Evolutionary conservation across 2,797 vertebrate genomes (phyloP).

Genomic region (Eremophila alpestris): DNA sequence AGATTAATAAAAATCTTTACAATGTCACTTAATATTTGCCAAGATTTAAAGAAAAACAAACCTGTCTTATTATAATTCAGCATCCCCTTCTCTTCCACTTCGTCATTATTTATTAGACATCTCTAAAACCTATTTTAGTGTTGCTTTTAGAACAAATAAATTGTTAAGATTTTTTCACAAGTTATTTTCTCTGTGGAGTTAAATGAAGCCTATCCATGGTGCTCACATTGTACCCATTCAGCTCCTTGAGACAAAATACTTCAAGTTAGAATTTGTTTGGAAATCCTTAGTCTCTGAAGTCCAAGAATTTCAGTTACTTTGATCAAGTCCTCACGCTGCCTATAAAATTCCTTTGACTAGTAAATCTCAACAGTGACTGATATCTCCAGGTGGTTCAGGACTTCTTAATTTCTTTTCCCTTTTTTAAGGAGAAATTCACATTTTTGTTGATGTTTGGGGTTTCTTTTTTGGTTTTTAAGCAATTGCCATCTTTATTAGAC

Average conservation of each 20-base stretch:
- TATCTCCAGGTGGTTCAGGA: neutral
- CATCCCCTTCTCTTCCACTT: neutral
- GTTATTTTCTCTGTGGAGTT: neutral
- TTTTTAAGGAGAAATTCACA: neutral
- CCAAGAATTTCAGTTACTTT: neutral
- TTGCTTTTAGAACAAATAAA: neutral
- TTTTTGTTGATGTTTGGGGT: neutral
- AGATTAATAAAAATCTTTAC: neutral
- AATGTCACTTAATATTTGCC: neutral
- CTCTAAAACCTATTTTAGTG: neutral
- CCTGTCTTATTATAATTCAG: neutral
- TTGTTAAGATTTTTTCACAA: neutral
- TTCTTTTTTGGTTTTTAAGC: neutral
- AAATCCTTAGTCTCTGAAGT: neutral
- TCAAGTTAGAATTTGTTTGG: neutral
- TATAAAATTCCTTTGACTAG: neutral
- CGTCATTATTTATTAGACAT: neutral
- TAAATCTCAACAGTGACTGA: neutral
- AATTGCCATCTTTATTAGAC: neutral
- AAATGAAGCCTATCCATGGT: neutral
- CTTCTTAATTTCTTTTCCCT: neutral
- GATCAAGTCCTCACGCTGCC: neutral
- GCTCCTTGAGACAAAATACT: neutral
- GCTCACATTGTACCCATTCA: neutral
- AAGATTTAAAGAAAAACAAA: neutral